Evolutionary conservation across 2,797 vertebrate genomes (phyloP).

Genomic region (Platalea minor): DNA sequence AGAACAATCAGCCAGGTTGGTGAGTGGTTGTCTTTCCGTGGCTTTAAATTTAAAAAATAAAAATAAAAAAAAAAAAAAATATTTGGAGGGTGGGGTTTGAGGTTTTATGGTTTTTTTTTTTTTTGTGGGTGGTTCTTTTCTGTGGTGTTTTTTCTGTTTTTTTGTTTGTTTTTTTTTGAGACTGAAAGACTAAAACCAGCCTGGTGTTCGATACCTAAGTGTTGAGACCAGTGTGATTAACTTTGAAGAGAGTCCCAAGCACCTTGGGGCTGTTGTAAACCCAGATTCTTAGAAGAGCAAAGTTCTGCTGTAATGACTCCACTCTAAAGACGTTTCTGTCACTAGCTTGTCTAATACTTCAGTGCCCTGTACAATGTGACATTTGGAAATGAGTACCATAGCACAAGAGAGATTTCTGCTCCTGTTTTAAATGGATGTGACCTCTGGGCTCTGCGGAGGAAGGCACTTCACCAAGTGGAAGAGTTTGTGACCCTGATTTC

Average conservation of each 20-base stretch:
- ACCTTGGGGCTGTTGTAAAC: background rate
- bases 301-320: background rate
- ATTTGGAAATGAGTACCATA: background rate
- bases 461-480: background rate
- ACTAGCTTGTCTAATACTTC: background rate
- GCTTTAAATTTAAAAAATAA: background rate
- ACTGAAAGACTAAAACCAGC: conserved; percentile 54
- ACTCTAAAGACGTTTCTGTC: background rate
- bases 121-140: too few relatives aligned
- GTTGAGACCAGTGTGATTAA: background rate
- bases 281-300: background rate
- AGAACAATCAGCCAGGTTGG: background rate
- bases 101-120: background rate
- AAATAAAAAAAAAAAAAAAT: too few relatives aligned
- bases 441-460: background rate
- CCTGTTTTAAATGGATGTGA: background rate
- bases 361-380: background rate
- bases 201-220: conserved; percentile 60
- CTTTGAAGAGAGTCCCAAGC: background rate
- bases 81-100: background rate
- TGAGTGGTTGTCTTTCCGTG: background rate
- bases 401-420: background rate
- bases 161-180: background rate
- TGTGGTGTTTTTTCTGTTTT: too few relatives aligned
- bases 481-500: background rate